Conservation (phyloP, 2,797 vertebrate genomes). For the Rhodeus uyekii region DNA sequence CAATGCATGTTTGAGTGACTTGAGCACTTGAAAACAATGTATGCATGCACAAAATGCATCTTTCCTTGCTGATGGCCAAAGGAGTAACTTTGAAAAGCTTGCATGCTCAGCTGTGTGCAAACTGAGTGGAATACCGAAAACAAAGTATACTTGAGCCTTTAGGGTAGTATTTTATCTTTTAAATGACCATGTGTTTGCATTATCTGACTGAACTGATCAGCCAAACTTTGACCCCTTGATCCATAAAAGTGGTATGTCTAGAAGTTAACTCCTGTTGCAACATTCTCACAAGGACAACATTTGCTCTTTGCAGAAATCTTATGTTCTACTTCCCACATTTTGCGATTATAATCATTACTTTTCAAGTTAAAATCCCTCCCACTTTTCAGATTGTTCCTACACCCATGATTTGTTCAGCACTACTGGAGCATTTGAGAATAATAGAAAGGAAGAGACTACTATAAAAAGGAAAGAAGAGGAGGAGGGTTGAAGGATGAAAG, state of each 20-base stretch:
- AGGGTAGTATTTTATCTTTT: too few relatives aligned
- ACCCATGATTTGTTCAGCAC: neutral
- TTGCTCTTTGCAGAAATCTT: neutral
- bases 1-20: too few relatives aligned
- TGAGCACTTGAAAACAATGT: too few relatives aligned
- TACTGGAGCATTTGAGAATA: neutral
- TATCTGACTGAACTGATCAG: neutral
- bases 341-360: slow-evolving; percentile 8
- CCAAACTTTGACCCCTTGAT: neutral
- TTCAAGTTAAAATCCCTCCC: slow-evolving; percentile 1
- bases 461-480: neutral
- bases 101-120: too few relatives aligned
- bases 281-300: neutral
- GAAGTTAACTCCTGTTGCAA: neutral
- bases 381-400: slow-evolving; percentile 18
- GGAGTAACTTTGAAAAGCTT: too few relatives aligned
- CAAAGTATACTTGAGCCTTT: too few relatives aligned
- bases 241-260: neutral
- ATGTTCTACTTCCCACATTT: neutral
- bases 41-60: too few relatives aligned
- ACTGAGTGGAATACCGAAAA: too few relatives aligned
- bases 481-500: neutral
- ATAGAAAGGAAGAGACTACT: neutral
- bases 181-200: neutral
- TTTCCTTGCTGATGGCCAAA: too few relatives aligned